Base-by-base conservation (phyloP, 2,888 invertebrate genomes). In the Lasioglossum vierecki region DNA sequence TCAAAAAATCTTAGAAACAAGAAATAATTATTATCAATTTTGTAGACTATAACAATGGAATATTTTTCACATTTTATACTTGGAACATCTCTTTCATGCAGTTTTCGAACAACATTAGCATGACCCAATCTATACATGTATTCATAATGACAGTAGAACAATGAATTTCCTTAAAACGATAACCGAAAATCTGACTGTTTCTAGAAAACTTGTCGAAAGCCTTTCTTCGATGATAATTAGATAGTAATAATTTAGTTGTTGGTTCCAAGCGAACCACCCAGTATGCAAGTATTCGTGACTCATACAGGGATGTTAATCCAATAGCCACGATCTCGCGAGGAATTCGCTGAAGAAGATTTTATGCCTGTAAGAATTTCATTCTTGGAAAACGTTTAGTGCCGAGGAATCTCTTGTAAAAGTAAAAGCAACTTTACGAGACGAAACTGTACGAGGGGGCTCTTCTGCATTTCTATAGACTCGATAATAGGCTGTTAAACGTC, bases 291-390 rank as follows among this genome's bases (percentile, higher is more conserved):
- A 63, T 63, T 30, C 26, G 60, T 63, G 60, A 63, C 66, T 66
- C 66, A 66, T 66, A 66, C 66, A 66, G 66, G 66, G 66, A 66
- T 66, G 66, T 66, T 66, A 66, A 66, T 66, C 35, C 35, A 66
- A 66, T 35, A 35, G 9, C 35, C 30, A 66, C 35, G 30, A 35
- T 66, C 66, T 66, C 66, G 30, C 18, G 18, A 9, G 35, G 66
- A 66, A 66, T 66, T 66, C 35, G 35, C 66, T 30, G 35, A 30
- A 8, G 66, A 66, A 66, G 15, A 35, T 66, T 66, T 35, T 35
- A 66, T 66, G 22, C 35, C 8, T 3, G 13, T 35, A 46, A n/a
- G 22, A 35, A 39, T 30, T 35, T 53, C 60, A 76, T 30, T 63
- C 76, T 76, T 76, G 41, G 41, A 22, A 41, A 63, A 76, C 49